Base-by-base conservation (phyloP, 2,113 vertebrate genomes). In the Paracanthobrama guichenoti region DNA sequence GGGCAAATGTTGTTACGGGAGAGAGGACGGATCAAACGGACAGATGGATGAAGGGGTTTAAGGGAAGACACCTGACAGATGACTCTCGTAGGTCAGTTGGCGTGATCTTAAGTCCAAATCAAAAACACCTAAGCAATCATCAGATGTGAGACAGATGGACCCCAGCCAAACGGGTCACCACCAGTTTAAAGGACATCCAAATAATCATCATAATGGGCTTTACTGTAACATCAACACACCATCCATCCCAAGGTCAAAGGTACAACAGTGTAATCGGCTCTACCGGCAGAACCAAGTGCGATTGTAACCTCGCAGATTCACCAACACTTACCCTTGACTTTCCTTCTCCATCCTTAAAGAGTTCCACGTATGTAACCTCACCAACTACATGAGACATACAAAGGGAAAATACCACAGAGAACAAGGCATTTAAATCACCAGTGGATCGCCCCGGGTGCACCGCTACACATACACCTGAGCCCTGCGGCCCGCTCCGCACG, bases 351-450 rank as follows among this genome's bases (percentile, higher is more conserved):
- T 99, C 98, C 98, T 99, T 99, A 99, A 98, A 99, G 97, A 99
- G 98, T 96, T 99, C 98, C 98, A 99, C 98, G 97, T 99, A 99
- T 99, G 97, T 99, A 98, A 99, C 98, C 98, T 99, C 98, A 99
- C 98, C 98, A 96, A 99, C 98, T 99, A 99, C 98, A 99, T 99
- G 98, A 99, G 97, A 99, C 97, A 99, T 97, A 99, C 99, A 98
- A 97, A 97, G 86, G 97, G 96, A 96, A 98, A 97, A 99, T 99
- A 99, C 97, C 98, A 99, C 98, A 96, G 93, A 93, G 98, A 96
- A 97, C 97, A 99, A 98, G 95, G 94, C 95, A 97, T 99, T 98
- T 99, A 97, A 95, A 96, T 97, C 96, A 98, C 97, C 97, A 95
- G 89, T 94, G 93, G 78, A 59, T 48, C 24, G 24, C 20, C 95